Evolutionary conservation across 2,888 invertebrate genomes (phyloP), one percentile per base, ranked within the genome.

Genomic region (Agonopterix subpropinquella): DNA sequence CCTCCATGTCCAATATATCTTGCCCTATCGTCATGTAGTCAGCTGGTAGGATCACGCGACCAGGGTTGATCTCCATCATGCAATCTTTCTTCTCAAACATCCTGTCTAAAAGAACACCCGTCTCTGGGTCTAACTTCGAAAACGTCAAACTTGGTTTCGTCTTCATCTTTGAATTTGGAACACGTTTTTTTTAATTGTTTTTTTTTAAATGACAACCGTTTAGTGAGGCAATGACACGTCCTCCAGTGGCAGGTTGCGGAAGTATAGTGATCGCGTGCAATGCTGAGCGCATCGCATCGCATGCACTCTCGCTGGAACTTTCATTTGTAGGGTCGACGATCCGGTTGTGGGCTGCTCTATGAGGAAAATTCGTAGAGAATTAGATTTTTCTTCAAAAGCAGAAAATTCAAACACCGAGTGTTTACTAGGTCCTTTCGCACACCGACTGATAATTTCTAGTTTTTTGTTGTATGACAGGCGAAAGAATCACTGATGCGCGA

Each of bases 21-120:
- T 92, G 91, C 0, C 92, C 94, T 37, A 94, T 90, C 10, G 91
- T 90, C 60, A 90, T 86, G 63, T 91, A 95, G 61, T 92, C 91
- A 0, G 92, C 90, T 1, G 95, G 94, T 53, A 95, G 70, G 13
- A 95, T 81, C 53, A 92, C 92, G 48, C 90, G 84, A 0, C 94
- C 93, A 0, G 95, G 95, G 65, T 92, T 90, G 11, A 94, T 93
- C 70, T 92, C 92, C 35, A 94, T 87, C 76, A 95, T 91, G 55
- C 92, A 92, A 64, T 92, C 90, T 61, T 92, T 91, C 41, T 90
- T 89, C 9, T 92, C 92, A 57, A 93, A 95, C 77, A 93, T 90
- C 46, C 89, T 83, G 59, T 95, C 93, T 51, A 95, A 77, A 59
- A 89, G 86, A 35, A 85, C 81, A 0, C 90, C 90, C 0, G 90